Percentiles rank a stretch among this genome's conserved stretches.
These are phyloP conservation scores for Papilio polytes DNA, from an alignment of 1,140 invertebrate species.

Conservation along the genomic window DNA sequence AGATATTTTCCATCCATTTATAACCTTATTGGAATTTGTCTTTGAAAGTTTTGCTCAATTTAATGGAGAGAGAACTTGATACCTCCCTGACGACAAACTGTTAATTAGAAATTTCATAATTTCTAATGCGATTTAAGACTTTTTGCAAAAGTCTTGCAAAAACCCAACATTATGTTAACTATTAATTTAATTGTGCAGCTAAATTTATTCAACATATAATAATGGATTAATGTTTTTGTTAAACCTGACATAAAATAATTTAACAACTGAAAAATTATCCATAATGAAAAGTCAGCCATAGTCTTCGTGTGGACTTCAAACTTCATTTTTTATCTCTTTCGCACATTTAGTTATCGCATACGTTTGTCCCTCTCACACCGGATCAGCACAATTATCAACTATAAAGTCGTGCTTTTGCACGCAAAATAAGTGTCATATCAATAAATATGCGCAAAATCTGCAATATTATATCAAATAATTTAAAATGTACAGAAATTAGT, in stretches of 20 bases:
- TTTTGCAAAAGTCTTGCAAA: neutral
- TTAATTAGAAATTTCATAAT: neutral
- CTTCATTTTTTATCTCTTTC: neutral
- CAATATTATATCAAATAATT: neutral
- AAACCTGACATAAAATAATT: neutral
- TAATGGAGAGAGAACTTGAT: conserved; percentile 6
- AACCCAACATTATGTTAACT: no score
- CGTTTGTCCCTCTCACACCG: neutral
- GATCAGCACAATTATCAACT: neutral
- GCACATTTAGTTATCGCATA: neutral
- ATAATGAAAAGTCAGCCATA: no score
- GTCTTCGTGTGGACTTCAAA: neutral
- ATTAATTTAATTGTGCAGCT: no score
- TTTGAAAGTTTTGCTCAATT: conserved; percentile 21
- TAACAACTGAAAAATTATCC: neutral
- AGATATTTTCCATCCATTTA: conserved; percentile 17
- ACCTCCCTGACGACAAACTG: neutral
- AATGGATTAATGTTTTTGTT: no score
- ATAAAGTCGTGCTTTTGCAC: neutral
- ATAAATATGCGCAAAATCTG: neutral
- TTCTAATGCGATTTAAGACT: neutral
- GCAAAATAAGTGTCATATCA: conserved; percentile 1
- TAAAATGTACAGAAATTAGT: neutral
- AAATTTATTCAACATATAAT: no score
- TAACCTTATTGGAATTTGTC: neutral